Evolutionary conservation across 2,113 vertebrate species (phyloP), one percentile per base, ranked within the genome.

Genomic region (Pseudorhombus dupliciocellatus): DNA sequence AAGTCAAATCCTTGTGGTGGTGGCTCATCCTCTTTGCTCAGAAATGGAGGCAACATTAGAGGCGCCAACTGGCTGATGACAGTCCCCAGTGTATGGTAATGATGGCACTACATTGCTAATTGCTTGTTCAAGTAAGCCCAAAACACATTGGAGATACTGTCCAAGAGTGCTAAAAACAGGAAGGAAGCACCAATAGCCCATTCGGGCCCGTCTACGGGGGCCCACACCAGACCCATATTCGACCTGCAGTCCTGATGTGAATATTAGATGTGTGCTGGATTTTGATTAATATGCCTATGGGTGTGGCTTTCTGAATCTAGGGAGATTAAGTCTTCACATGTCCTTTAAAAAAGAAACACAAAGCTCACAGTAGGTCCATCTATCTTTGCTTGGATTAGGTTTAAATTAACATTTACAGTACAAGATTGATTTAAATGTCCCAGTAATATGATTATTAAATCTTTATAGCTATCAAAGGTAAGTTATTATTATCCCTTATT

Each of bases 91-190:
- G 87, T 73, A 72, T 21, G 65, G 68, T 83, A 83, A 87, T 84
- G 85, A 88, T 67, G 83, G 68, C 65, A 75, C 81, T 88, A 81
- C 75, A 81, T 80, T 76, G 77, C 83, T 86, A 88, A 91, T 84
- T 86, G 73, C 80, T 81, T 86, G 85, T 81, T 87, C 75, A 80
- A 86, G 72, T 79, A 78, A 87, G 64, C 84, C 73, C 79, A 80
- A 81, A 86, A 80, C 80, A 80, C 87, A 83, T 62, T 66, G 65
- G 51, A 84, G 67, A 59, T 84, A 70, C 59, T 73, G 79, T 85
- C 74, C 83, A 80, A 81, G 64, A 83, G 71, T 24, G 30, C 59
- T 78, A 73, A 87, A 75, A 83, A 77, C n/a, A 68, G 64, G 70
- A 54, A 68, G 46, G 51, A 57, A 30, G 73, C 65, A 81, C 64